Conservation (phyloP, 2,797 vertebrate genomes). For the Distichodus sexfasciatus region DNA sequence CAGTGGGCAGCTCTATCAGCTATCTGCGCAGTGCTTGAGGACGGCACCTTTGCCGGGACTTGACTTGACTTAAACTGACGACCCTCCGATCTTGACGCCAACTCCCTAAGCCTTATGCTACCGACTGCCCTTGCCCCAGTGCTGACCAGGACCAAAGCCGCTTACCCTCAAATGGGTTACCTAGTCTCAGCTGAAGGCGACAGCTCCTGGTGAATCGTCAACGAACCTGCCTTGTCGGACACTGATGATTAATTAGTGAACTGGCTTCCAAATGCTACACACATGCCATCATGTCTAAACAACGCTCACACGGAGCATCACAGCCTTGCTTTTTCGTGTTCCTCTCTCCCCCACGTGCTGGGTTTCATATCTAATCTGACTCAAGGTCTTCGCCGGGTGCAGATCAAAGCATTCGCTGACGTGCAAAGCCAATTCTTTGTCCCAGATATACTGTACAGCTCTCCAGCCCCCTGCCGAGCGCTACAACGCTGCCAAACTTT, state of each 20-base stretch:
- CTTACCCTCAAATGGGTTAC: no score
- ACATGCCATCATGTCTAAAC: background rate
- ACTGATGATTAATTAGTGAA: background rate
- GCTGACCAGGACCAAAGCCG: no score
- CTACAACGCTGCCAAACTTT: background rate
- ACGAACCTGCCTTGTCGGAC: background rate
- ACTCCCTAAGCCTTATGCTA: no score
- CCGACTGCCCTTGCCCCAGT: no score
- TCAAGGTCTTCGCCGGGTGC: background rate
- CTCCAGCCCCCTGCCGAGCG: constrained; percentile 3
- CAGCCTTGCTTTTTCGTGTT: background rate
- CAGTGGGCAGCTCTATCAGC: no score
- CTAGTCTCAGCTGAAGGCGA: no score
- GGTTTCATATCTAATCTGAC: constrained; percentile 25
- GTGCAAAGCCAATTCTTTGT: background rate
- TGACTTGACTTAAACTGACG: no score
- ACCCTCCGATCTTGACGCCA: no score
- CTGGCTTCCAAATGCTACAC: background rate
- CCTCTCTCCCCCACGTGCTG: background rate
- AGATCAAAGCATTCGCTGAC: constrained; percentile 30
- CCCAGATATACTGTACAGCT: constrained; percentile 34
- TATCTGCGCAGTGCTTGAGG: no score
- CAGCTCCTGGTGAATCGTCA: no score
- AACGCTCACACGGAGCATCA: background rate
- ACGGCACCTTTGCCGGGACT: no score